Evolutionary conservation across 2,113 vertebrate genomes (phyloP).

Genomic region (Leucopsar rothschildi): DNA sequence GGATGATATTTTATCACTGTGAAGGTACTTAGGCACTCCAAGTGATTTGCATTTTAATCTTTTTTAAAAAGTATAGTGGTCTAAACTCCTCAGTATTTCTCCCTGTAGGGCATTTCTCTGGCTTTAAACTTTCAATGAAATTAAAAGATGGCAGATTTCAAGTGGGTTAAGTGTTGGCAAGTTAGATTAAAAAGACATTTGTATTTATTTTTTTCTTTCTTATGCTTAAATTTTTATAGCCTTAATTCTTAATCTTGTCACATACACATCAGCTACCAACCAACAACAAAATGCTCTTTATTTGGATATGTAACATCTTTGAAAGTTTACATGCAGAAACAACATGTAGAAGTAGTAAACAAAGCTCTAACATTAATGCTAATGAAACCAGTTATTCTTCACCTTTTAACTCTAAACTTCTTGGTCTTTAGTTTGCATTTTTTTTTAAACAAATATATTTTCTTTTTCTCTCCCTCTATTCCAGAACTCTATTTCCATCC

Average conservation of each 20-base stretch:
- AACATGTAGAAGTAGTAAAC: background rate
- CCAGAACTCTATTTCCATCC: background rate
- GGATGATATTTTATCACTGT: background rate
- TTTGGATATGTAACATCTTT: background rate
- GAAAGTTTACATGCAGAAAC: background rate
- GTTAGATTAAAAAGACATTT: background rate
- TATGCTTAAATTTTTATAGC: background rate
- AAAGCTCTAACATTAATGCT: background rate
- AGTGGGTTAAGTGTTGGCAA: background rate
- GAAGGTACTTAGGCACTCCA: background rate
- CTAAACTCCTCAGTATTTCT: background rate
- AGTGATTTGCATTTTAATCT: background rate
- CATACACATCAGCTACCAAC: background rate
- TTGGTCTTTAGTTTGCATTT: background rate
- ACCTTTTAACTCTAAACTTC: background rate
- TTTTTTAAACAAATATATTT: background rate
- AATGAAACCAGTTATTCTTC: background rate
- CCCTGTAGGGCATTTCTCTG: background rate
- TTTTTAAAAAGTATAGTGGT: background rate
- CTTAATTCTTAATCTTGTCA: background rate
- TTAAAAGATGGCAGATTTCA: background rate
- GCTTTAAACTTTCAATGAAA: background rate
- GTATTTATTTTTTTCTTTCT: background rate
- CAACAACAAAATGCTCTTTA: background rate
- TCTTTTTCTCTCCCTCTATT: background rate